Conservation (phyloP, 1,140 invertebrate genomes). For the Drosophila burlai region DNA sequence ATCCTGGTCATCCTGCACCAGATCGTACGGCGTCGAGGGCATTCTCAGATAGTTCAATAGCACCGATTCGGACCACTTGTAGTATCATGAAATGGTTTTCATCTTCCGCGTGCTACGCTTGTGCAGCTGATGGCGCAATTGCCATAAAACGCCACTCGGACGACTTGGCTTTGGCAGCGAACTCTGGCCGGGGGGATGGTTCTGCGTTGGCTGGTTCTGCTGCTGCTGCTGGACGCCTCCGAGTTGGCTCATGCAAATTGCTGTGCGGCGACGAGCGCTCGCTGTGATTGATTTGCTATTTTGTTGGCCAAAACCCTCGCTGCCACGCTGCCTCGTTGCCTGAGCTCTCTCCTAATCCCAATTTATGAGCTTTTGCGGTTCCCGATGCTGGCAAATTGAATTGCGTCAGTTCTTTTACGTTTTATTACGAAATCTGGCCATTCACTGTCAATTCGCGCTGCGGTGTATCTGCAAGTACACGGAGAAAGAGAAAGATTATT, state of each 20-base stretch:
- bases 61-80: constrained; percentile 85
- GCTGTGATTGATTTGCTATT: constrained; percentile 79
- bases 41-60: constrained; percentile 87
- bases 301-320: constrained; percentile 20
- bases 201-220: constrained; percentile 30
- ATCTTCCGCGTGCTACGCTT: constrained; percentile 84
- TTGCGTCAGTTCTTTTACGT: constrained; percentile 77
- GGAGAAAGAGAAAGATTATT: constrained; percentile 22
- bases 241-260: constrained; percentile 79
- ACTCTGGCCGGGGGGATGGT: constrained; percentile 26
- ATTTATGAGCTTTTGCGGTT: constrained; percentile 76
- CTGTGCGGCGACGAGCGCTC: constrained; percentile 59
- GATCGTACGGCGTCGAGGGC: constrained; percentile 96
- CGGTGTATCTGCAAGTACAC: constrained; percentile 54
- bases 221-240: constrained; percentile 35
- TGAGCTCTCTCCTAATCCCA: constrained; percentile 65
- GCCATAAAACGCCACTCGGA: constrained; percentile 78
- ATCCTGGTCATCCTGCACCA: constrained; percentile 97
- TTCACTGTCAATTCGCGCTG: constrained; percentile 72
- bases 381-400: constrained; percentile 70
- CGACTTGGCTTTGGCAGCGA: constrained; percentile 49
- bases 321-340: neutral
- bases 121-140: constrained; percentile 80
- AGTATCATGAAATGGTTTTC: constrained; percentile 85
- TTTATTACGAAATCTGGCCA: constrained; percentile 76